phyloP scores from a whole-genome alignment of 2,888 invertebrate species.

The Pristionchus arcanus region DNA sequence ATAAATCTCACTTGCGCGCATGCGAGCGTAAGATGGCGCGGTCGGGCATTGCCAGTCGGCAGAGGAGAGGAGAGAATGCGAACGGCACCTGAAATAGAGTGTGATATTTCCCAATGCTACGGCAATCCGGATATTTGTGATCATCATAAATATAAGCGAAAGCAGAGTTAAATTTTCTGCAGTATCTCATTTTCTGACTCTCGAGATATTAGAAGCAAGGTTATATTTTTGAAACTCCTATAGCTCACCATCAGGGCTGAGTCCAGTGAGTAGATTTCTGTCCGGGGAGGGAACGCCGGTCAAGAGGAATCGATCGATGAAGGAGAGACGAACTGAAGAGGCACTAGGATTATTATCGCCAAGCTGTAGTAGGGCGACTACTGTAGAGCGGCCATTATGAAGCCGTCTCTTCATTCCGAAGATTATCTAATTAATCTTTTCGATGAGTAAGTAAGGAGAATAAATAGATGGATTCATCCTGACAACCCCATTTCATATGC shows the following conservation, averaged over 20 bases:
- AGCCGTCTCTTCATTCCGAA: no score
- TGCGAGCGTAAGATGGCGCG: neutral
- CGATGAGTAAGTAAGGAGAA: no score
- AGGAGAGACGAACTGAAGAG: neutral
- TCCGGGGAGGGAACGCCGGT: neutral
- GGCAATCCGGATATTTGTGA: no score
- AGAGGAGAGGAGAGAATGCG: neutral
- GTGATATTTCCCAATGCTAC: no score
- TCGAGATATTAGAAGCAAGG: neutral
- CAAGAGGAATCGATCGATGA: neutral
- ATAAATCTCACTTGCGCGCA: conserved; percentile 5
- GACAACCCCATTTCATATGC: no score
- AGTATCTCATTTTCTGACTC: neutral
- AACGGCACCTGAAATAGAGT: neutral
- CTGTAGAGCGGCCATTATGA: neutral
- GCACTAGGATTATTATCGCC: no score
- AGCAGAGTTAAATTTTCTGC: no score
- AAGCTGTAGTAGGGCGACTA: no score
- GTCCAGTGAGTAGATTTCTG: neutral
- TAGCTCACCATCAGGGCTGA: neutral
- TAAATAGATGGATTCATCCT: no score
- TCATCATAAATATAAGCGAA: no score
- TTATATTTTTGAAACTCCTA: neutral
- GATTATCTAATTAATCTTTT: no score
- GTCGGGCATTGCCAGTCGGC: neutral